phyloP scores from a whole-genome alignment of 1,140 invertebrate genomes.

The Holcopasites calliopsidis region DNA sequence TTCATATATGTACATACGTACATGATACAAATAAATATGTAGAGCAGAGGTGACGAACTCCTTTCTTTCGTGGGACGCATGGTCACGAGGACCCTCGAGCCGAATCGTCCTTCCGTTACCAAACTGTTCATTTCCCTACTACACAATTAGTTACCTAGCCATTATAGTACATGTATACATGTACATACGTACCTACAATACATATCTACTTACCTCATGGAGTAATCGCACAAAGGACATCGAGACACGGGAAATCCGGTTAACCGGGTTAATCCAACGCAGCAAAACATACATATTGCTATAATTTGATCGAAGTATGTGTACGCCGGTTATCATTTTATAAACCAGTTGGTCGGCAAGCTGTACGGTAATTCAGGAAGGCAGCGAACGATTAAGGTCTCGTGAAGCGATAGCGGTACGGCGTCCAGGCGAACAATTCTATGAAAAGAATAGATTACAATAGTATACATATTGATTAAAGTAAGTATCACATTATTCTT shows the following conservation, averaged over 20 bases:
- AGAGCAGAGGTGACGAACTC: too few relatives aligned
- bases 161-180: background rate
- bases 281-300: too few relatives aligned
- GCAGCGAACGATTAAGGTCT: conserved; percentile 74
- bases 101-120: too few relatives aligned
- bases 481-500: too few relatives aligned
- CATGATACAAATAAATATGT: too few relatives aligned
- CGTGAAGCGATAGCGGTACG: conserved; percentile 78
- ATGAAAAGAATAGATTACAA: conserved; percentile 68
- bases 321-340: conserved; percentile 1
- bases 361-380: conserved; percentile 58
- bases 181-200: background rate
- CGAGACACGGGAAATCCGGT: background rate
- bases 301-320: background rate
- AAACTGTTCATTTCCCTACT: too few relatives aligned
- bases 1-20: too few relatives aligned
- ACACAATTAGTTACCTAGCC: too few relatives aligned
- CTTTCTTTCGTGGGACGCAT: too few relatives aligned
- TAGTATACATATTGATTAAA: conserved; percentile 10
- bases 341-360: conserved; percentile 38
- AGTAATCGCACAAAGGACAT: background rate
- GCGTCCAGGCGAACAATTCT: conserved; percentile 78
- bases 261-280: too few relatives aligned
- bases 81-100: too few relatives aligned
- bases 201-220: background rate